phyloP scores from a whole-genome alignment of 2,113 vertebrate species.

The Rhinoptilus africanus region DNA sequence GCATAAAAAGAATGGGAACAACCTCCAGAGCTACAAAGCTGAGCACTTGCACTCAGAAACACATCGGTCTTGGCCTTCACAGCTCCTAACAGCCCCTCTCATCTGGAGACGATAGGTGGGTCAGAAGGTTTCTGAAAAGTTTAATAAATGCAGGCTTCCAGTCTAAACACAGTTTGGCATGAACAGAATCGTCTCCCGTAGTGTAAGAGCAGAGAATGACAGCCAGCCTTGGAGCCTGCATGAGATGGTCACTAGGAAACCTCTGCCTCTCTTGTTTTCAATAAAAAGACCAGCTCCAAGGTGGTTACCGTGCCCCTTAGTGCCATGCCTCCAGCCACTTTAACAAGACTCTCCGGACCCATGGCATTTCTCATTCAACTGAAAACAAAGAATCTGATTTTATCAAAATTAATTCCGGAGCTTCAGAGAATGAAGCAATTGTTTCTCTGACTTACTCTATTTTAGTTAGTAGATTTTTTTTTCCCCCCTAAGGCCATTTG shows the following conservation, averaged over 20 bases:
- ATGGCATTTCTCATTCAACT: conserved; percentile 7
- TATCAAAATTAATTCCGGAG: conserved; percentile 42
- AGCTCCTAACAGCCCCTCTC: neutral
- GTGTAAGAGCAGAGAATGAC: neutral
- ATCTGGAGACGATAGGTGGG: neutral
- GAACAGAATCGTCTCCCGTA: neutral
- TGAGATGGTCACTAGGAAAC: neutral
- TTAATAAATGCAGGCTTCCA: neutral
- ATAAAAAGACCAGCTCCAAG: neutral
- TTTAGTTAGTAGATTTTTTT: neutral
- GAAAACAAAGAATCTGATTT: conserved; percentile 48
- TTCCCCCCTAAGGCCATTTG: neutral
- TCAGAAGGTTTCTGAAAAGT: neutral
- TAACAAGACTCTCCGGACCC: neutral
- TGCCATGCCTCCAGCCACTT: neutral
- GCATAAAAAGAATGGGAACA: neutral
- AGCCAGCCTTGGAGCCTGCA: neutral
- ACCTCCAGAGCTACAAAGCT: neutral
- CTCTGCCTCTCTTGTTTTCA: neutral
- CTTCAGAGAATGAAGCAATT: conserved; percentile 42
- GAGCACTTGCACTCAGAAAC: neutral
- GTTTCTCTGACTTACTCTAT: conserved; percentile 1
- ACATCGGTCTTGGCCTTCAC: neutral
- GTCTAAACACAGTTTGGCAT: neutral
- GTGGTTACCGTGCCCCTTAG: neutral